Base-by-base conservation (phyloP, 2,888 invertebrate species). In the Lochmaea crataegi region DNA sequence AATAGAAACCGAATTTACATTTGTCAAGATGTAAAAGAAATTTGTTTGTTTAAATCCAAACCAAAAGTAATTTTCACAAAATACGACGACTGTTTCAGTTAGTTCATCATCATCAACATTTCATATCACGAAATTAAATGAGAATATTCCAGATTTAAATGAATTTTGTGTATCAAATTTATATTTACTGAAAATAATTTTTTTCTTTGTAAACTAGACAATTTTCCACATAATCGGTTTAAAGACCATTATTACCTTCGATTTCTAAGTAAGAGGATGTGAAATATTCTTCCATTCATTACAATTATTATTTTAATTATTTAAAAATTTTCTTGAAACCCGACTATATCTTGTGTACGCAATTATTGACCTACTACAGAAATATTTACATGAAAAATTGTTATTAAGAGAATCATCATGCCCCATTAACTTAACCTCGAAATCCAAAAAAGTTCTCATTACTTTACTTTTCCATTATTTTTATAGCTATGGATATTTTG, bases 401-500 rank as follows among this genome's bases (percentile, higher is more conserved):
- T 61, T 61, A 61, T 51, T 61, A 63, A 63, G 63, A 68, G 58
- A 69, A 63, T 63, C 22, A 63, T 69, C 63, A 69, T 63, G 69
- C 64, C 69, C 63, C 69, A 69, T 63, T 69, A 63, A 61, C 45
- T 56, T 26, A 69, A 69, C 69, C 69, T 69, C 63, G 14, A 69
- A 69, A 51, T 69, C 69, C 53, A 69, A 63, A 69, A 69, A 69
- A 7, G 32, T 32, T 32, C 69, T 14, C 14, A 48, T 48, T n/a
- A 48, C n/a, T 48, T 45, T 14, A 45, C 32, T 42, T 42, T 2
- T 11, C 42, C 42, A 42, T 42, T 12, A 48, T 48, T 48, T 48
- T 48, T 48, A 48, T 48, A 6, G 7, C n/a, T 14, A 48, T 48
- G n/a, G 48, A 48, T 14, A 48, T 48, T 48, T n/a, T 48, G 6